These are phyloP conservation scores for Pogonocherus hispidulus DNA, from an alignment of 2,888 invertebrate genomes.

Conservation along the genomic window DNA sequence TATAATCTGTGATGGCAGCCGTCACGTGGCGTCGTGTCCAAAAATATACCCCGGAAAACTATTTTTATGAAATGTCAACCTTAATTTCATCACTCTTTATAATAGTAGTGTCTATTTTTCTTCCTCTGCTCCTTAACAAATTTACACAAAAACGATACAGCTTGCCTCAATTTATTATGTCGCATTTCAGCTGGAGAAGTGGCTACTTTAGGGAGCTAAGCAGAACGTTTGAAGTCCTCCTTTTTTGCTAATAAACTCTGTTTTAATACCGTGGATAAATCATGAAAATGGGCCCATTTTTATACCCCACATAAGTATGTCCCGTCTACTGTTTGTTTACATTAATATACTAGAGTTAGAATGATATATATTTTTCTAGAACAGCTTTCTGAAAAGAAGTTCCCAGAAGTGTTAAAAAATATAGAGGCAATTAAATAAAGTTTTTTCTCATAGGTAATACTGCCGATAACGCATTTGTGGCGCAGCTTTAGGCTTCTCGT, in stretches of 20 bases:
- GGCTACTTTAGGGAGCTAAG: not conserved
- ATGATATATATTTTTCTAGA: not conserved
- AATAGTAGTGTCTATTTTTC: too few relatives aligned
- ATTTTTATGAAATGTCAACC: too few relatives aligned
- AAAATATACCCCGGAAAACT: too few relatives aligned
- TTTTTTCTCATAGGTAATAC: too few relatives aligned
- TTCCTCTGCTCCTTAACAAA: not conserved
- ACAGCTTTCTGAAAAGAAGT: not conserved
- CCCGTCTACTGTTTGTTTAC: not conserved
- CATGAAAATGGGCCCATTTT: constrained; percentile 1
- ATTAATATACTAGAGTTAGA: not conserved
- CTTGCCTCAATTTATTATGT: not conserved
- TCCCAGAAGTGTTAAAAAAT: not conserved
- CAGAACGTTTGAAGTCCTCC: not conserved
- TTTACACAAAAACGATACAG: not conserved
- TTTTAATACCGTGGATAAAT: constrained; percentile 1
- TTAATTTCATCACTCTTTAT: too few relatives aligned
- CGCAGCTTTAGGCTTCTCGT: too few relatives aligned
- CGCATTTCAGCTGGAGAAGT: not conserved
- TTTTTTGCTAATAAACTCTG: not conserved
- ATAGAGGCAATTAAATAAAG: too few relatives aligned
- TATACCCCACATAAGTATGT: not conserved
- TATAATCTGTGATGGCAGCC: too few relatives aligned
- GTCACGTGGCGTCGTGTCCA: too few relatives aligned
- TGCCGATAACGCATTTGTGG: too few relatives aligned